A percentile compares a stretch with the other conserved stretches of the same genome.
Evolutionary conservation across 1,140 invertebrate species (phyloP).

Genomic region (Tetragnatha versicolor): DNA sequence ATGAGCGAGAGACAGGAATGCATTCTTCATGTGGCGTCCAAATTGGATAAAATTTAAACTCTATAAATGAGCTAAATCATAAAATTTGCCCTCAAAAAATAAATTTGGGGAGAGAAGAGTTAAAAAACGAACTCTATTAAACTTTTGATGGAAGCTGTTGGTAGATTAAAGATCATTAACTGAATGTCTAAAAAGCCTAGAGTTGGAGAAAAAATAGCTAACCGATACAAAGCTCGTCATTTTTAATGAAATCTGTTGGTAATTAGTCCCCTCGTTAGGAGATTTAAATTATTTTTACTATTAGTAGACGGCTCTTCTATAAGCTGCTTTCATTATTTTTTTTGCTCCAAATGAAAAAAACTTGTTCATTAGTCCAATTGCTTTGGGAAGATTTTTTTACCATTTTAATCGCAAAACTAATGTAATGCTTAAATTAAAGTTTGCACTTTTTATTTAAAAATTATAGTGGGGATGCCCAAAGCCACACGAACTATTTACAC

Average conservation of each 20-base stretch:
- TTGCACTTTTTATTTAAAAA: not conserved
- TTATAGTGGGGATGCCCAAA: not conserved
- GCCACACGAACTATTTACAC: conserved; percentile 8
- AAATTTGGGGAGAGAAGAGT: not conserved
- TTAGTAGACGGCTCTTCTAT: conserved; percentile 6
- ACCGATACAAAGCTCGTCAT: conserved; percentile 41
- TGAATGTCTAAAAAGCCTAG: not conserved
- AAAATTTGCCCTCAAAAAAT: not conserved
- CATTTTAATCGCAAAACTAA: conserved; percentile 24
- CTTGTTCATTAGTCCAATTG: conserved; percentile 38
- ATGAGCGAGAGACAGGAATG: too few relatives aligned
- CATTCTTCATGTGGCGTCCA: not conserved
- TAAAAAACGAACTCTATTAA: conserved; percentile 1
- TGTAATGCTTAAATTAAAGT: conserved; percentile 28
- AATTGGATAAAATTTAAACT: conserved; percentile 22
- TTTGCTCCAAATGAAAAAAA: not conserved
- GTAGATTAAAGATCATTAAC: conserved; percentile 19
- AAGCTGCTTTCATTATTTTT: conserved; percentile 27
- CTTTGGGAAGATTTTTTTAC: conserved; percentile 8
- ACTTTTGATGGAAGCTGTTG: not conserved
- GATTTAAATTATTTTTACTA: conserved; percentile 35
- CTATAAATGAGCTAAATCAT: not conserved
- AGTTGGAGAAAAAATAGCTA: conserved; percentile 6
- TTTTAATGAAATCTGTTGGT: conserved; percentile 44
- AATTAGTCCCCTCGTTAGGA: conserved; percentile 27